phyloP scores from a whole-genome alignment of 2,113 vertebrate species.

The Laticauda laticaudata region DNA sequence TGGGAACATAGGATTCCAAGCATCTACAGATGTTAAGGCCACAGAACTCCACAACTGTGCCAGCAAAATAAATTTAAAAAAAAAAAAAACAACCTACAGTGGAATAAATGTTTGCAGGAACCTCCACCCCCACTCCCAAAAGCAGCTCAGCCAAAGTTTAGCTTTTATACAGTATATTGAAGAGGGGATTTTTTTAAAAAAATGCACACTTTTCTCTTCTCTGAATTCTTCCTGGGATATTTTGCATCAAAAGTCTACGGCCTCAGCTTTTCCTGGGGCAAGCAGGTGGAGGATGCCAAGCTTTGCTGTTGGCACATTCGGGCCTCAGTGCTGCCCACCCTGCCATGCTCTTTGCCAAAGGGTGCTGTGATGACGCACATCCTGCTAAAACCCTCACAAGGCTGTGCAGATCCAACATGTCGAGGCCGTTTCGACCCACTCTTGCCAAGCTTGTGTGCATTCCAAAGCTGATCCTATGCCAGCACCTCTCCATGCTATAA shows the following conservation, averaged over 20 bases:
- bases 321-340: rapidly evolving
- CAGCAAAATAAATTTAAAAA: neutral
- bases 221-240: too few relatives aligned
- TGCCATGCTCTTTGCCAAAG: neutral
- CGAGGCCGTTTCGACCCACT: conserved; percentile 7
- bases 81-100: neutral
- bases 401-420: neutral
- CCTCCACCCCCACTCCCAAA: neutral
- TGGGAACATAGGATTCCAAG: neutral
- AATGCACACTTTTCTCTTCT: too few relatives aligned
- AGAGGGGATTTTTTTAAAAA: neutral
- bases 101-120: neutral
- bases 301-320: neutral
- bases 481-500: conserved; percentile 39
- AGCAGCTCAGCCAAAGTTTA: neutral
- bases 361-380: neutral
- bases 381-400: conserved; percentile 3
- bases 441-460: conserved; percentile 12
- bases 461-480: neutral
- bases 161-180: neutral
- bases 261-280: neutral
- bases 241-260: neutral
- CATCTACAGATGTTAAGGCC: neutral
- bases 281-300: conserved; percentile 9
- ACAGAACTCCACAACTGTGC: neutral